Evolutionary conservation across 2,888 invertebrate species (phyloP), one percentile per base, ranked within the genome.

Genomic region (Prionchulus punctatus): DNA sequence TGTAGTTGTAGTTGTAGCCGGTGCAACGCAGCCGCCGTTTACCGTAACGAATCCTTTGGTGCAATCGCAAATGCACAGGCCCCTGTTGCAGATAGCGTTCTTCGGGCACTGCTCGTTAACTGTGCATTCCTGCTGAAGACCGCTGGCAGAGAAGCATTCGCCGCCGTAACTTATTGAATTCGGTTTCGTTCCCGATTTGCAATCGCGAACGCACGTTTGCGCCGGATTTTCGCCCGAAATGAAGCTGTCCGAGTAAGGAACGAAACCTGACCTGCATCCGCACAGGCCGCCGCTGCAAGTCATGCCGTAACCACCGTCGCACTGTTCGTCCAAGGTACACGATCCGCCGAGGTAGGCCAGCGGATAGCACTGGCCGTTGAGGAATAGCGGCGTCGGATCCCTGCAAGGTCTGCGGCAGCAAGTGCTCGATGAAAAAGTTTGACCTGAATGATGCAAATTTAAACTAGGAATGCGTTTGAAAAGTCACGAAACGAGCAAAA

Each of bases 221-320:
- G 50, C 28, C 27, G 50, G 50, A 30, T 49, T 49, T 15, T 49
- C 28, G 12, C 28, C 27, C 50, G 50, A 28, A 7, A 30, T 49
- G 50, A n/a, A 49, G 21, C 50, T 28, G 50, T 49, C 30, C 28
- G 50, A 49, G 12, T 49, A 30, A 12, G 50, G 50, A 12, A 15
- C 30, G 30, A 28, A 49, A 21, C 50, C 50, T 23, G 27, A 30
- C 12, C 4, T 12, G 30, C 50, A 49, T 36, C 36, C 12, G 50
- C 50, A 49, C 7, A 26, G 4, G 4, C 50, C 50, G 7, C 30
- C 30, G 12, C 28, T 28, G 30, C 56, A 56, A 7, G 2, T 2
- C 56, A 56, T 56, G 25, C 52, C 47, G 3, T 53, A 23, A n/a
- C 56, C 56, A 21, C 56, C 52, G n/a, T 56, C 56, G 43, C 56